Evolutionary conservation across 2,113 vertebrate genomes (phyloP).

Genomic region (Miniopterus natalensis): DNA sequence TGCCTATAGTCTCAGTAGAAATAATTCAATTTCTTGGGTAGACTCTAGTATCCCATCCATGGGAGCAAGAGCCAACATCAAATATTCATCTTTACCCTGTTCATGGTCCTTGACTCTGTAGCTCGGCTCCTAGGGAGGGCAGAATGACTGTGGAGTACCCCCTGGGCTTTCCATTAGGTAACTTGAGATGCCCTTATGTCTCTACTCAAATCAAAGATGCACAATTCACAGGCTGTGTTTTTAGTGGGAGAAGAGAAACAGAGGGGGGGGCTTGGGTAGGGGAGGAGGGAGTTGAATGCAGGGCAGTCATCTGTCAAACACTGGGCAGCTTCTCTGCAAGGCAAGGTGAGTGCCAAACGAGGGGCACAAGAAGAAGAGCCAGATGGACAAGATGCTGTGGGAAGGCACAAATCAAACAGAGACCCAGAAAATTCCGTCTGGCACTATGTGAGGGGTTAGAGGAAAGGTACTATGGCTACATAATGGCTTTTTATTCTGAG

Average conservation of each 20-base stretch:
- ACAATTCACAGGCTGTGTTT: background rate
- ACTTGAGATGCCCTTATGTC: background rate
- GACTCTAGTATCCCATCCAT: background rate
- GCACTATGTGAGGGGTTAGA: background rate
- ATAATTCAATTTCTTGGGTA: background rate
- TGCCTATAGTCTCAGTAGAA: background rate
- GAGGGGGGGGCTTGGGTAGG: background rate
- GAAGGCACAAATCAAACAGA: background rate
- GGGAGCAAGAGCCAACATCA: background rate
- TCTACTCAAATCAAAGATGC: background rate
- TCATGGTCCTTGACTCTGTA: background rate
- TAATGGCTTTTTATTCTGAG: background rate
- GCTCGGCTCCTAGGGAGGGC: background rate
- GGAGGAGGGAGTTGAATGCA: accelerated
- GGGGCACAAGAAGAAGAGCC: background rate
- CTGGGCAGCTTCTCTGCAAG: background rate
- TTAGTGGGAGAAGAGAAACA: too few species aligned
- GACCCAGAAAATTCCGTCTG: background rate
- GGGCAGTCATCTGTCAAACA: too few species aligned
- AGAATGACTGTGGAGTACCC: background rate
- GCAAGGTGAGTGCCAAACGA: too few species aligned
- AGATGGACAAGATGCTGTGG: background rate
- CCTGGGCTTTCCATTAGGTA: background rate
- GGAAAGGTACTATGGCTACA: accelerated
- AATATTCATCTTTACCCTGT: background rate